Conservation (phyloP, 2,888 invertebrate species). For the Zygothrica quintamaculata region DNA sequence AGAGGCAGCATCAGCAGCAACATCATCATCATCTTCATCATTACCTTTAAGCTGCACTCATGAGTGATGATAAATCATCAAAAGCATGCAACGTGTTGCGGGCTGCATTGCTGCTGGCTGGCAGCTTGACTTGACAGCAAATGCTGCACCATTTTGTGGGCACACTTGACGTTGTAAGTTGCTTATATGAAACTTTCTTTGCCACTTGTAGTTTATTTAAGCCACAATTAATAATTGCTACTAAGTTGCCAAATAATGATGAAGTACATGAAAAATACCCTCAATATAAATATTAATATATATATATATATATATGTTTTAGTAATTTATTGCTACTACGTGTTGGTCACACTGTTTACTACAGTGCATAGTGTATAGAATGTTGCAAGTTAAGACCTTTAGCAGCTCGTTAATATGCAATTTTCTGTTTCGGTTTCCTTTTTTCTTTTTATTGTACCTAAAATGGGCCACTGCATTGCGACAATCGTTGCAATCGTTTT, state of each 20-base stretch:
- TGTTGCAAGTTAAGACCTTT: constrained; percentile 12
- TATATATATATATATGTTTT: constrained; percentile 35
- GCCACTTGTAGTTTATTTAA: constrained; percentile 12
- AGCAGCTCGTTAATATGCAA: constrained; percentile 47
- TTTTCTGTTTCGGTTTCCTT: constrained; percentile 21
- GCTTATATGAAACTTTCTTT: constrained; percentile 12
- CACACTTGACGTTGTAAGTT: constrained; percentile 32
- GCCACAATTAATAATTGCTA: constrained; percentile 71
- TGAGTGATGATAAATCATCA: constrained; percentile 72
- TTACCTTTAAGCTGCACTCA: constrained; percentile 43
- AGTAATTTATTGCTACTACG: constrained; percentile 54
- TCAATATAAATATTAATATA: no score
- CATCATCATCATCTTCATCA: constrained; percentile 1
- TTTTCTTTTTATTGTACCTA: constrained; percentile 9
- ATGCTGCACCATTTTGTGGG: constrained; percentile 54
- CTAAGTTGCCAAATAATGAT: constrained; percentile 76
- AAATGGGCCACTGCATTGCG: constrained; percentile 47
- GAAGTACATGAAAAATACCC: constrained; percentile 50
- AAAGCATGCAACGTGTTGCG: constrained; percentile 69
- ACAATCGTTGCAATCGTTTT: constrained; percentile 31
- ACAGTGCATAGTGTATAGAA: constrained; percentile 9
- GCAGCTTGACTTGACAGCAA: constrained; percentile 73
- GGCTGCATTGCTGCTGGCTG: constrained; percentile 13
- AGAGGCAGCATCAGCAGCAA: not conserved
- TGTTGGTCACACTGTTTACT: constrained; percentile 27